These are phyloP conservation scores for Pachymerium ferrugineum DNA, from an alignment of 2,888 invertebrate genomes.

Conservation along the genomic window DNA sequence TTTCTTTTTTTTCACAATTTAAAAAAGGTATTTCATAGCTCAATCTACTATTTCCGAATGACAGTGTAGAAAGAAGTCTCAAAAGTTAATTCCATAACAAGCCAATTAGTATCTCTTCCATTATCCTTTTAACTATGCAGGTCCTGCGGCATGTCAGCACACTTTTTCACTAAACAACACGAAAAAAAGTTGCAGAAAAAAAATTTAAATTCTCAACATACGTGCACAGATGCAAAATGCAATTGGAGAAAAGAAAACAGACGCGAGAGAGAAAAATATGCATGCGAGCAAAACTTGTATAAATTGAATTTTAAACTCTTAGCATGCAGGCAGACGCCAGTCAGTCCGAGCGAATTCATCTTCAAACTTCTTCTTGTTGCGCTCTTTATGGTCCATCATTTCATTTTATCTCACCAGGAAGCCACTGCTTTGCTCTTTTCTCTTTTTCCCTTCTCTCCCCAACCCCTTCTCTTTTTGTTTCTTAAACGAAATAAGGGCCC, in stretches of 20 bases:
- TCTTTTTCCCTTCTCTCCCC: neutral
- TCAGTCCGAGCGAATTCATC: slow-evolving; percentile 24
- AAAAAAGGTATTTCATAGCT: no score
- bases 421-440: slow-evolving; percentile 19
- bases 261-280: slow-evolving; percentile 18
- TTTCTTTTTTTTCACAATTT: no score
- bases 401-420: slow-evolving; percentile 25
- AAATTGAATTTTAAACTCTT: slow-evolving; percentile 27
- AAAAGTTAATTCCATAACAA: no score
- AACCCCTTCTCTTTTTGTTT: neutral
- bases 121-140: no score
- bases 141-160: no score
- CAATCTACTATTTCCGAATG: no score
- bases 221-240: slow-evolving; percentile 14
- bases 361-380: slow-evolving; percentile 22
- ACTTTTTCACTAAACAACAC: neutral
- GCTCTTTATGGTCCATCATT: slow-evolving; percentile 27
- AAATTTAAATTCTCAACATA: neutral
- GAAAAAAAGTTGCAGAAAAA: neutral
- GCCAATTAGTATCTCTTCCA: no score
- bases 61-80: no score
- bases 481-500: neutral
- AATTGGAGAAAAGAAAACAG: neutral
- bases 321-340: slow-evolving; percentile 25
- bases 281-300: slow-evolving; percentile 22